A percentile compares a stretch with the other conserved stretches of the same genome.
Evolutionary conservation across 2,888 invertebrate species (phyloP).

Genomic region (Epistrophe grossulariae): DNA sequence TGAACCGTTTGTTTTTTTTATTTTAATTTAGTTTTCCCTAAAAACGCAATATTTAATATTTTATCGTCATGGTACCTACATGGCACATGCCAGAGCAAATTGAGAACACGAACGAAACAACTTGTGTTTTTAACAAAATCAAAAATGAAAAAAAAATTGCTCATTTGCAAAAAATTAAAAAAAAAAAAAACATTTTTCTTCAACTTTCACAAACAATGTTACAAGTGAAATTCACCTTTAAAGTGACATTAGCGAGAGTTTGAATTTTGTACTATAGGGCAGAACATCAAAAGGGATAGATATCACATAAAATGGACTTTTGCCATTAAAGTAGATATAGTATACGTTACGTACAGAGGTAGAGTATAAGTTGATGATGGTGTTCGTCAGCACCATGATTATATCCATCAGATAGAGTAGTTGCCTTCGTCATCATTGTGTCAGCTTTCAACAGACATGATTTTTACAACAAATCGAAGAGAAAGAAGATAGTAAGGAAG

Average conservation of each 20-base stretch:
- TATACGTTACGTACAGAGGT: not conserved
- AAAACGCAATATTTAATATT: no score
- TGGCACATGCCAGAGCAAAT: no score
- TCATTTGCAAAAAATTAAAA: no score
- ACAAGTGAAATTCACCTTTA: conserved; percentile 9
- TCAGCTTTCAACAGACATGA: conserved; percentile 19
- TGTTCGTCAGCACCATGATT: conserved; percentile 62
- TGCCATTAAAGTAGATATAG: conserved; percentile 55
- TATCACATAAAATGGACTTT: conserved; percentile 68
- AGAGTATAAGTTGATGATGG: conserved; percentile 63
- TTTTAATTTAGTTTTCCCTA: no score
- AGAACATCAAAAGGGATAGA: conserved; percentile 43
- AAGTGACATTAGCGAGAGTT: not conserved
- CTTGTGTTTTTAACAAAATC: no score
- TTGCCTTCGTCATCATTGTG: conserved; percentile 40
- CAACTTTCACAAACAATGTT: not conserved
- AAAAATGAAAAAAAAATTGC: no score
- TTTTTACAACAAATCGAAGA: conserved; percentile 16
- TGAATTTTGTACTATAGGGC: not conserved
- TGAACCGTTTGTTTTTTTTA: no score
- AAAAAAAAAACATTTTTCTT: no score
- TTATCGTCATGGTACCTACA: no score
- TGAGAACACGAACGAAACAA: no score
- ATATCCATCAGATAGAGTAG: conserved; percentile 49
- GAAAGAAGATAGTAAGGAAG: not conserved